These are phyloP conservation scores for Scylla paramamosain DNA, from an alignment of 1,140 invertebrate species.

Conservation along the genomic window DNA sequence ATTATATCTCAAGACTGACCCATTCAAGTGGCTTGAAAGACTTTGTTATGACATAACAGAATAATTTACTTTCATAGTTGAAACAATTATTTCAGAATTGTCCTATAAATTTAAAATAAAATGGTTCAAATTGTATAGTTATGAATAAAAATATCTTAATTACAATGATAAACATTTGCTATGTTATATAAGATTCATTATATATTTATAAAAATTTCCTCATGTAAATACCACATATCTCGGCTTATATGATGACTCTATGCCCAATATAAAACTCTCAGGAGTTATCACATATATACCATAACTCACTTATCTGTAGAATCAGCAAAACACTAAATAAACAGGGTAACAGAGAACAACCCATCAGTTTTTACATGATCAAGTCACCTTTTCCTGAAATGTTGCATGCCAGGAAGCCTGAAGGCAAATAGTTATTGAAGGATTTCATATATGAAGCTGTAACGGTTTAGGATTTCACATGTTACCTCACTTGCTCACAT, in stretches of 20 bases:
- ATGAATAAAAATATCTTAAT: slow-evolving; percentile 68
- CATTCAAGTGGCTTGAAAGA: neutral
- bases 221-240: slow-evolving; percentile 37
- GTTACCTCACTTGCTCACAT: too few species aligned
- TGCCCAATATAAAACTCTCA: neutral
- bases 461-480: too few species aligned
- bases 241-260: slow-evolving; percentile 56
- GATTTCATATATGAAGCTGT: too few species aligned
- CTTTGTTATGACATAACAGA: neutral
- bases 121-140: slow-evolving; percentile 63
- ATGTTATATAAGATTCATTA: slow-evolving; percentile 69
- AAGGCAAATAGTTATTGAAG: too few species aligned
- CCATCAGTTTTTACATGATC: too few species aligned
- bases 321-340: neutral
- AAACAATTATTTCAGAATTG: slow-evolving; percentile 57
- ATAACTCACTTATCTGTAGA: neutral
- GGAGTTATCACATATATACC: neutral
- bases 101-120: slow-evolving; percentile 71
- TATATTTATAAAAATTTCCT: slow-evolving; percentile 70
- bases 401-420: too few species aligned
- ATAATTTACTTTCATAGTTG: slow-evolving; percentile 43
- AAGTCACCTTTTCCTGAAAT: too few species aligned
- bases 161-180: slow-evolving; percentile 73
- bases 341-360: too few species aligned
- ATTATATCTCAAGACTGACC: neutral